These are phyloP conservation scores for Sparidentex hasta DNA, from an alignment of 2,797 vertebrate genomes.

Conservation along the genomic window DNA sequence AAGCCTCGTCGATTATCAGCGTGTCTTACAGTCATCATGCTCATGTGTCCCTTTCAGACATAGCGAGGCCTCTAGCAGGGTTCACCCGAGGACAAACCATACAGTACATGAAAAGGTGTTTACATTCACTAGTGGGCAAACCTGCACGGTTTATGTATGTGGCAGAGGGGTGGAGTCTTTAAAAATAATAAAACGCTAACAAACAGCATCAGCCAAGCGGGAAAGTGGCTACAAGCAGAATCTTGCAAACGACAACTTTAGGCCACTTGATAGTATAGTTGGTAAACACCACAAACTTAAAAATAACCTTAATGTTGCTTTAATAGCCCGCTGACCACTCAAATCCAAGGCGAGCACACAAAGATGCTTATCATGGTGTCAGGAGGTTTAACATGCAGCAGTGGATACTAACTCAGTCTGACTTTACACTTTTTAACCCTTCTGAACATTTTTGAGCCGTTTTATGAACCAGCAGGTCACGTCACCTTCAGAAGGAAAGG, in stretches of 20 bases:
- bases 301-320: conserved; percentile 12
- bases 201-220: conserved; percentile 10
- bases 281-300: conserved; percentile 30
- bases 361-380: neutral
- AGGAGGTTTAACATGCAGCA: neutral
- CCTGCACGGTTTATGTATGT: conserved; percentile 17
- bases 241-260: conserved; percentile 9
- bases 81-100: conserved; percentile 13
- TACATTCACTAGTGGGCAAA: conserved; percentile 11
- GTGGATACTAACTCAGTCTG: neutral
- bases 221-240: conserved; percentile 20
- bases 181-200: conserved; percentile 20
- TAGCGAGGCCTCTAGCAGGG: neutral
- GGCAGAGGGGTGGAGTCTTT: neutral
- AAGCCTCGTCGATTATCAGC: neutral
- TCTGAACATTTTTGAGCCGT: conserved; percentile 10
- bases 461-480: conserved; percentile 12
- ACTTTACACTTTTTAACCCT: conserved; percentile 16
- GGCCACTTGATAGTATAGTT: conserved; percentile 25
- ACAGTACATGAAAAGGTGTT: neutral
- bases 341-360: neutral
- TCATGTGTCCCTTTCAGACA: conserved; percentile 25
- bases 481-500: neutral
- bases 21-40: conserved; percentile 14
- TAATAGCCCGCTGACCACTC: conserved; percentile 15